A percentile compares a stretch with the other conserved stretches of the same genome.
Conservation (phyloP, 2,797 vertebrate species). For the Ceryle rudis region DNA sequence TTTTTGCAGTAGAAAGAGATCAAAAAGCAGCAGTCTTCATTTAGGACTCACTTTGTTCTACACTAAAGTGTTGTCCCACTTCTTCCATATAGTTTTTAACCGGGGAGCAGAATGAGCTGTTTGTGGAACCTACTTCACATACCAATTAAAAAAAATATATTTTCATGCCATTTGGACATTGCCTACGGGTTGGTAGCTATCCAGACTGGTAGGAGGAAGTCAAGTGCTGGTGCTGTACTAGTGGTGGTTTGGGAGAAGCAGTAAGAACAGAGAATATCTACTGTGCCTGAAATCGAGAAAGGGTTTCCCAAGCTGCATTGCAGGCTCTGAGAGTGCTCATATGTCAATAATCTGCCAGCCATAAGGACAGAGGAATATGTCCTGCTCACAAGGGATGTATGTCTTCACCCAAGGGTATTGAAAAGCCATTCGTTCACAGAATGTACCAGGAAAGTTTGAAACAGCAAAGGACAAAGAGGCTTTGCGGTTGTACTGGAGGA, state of each 20-base stretch:
- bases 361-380: not conserved
- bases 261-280: not conserved
- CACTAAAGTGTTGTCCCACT: too few relatives aligned
- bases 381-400: not conserved
- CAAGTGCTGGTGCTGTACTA: not conserved
- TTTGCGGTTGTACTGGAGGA: not conserved
- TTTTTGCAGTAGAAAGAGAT: not conserved
- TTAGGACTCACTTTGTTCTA: not conserved
- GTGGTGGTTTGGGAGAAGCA: not conserved
- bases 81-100: not conserved
- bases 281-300: not conserved
- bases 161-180: not conserved
- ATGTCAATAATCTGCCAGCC: not conserved
- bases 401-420: not conserved
- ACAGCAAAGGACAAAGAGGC: not conserved
- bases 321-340: not conserved
- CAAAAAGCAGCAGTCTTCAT: not conserved
- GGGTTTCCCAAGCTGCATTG: not conserved
- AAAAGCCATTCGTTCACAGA: not conserved
- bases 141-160: not conserved
- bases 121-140: not conserved
- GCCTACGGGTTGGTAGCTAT: not conserved
- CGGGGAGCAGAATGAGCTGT: not conserved
- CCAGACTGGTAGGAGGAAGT: constrained; percentile 22
- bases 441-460: not conserved